phyloP scores from a whole-genome alignment of 1,140 invertebrate species.

The Danaus plexippus region DNA sequence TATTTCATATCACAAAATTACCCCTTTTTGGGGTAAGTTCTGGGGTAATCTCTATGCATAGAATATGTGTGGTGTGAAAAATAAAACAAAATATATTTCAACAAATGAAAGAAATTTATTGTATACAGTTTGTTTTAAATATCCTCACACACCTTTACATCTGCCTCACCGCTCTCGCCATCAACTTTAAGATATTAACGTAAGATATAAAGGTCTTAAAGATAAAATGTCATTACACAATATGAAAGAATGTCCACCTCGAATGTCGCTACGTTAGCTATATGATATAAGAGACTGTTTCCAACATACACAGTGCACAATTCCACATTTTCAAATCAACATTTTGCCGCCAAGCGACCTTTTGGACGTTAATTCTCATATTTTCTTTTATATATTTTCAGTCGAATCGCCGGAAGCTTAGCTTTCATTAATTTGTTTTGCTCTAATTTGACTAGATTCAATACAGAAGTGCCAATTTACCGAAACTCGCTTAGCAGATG shows the following conservation, averaged over 20 bases:
- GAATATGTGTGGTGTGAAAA: conserved; percentile 21
- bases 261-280: conserved; percentile 51
- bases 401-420: conserved; percentile 57
- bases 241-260: conserved; percentile 55
- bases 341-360: conserved; percentile 59
- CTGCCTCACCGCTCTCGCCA: conserved; percentile 63
- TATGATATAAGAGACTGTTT: conserved; percentile 47
- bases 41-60: not conserved
- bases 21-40: conserved; percentile 3
- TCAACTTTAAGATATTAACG: conserved; percentile 52
- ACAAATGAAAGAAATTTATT: conserved; percentile 73
- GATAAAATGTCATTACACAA: conserved; percentile 62
- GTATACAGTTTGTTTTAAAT: conserved; percentile 69
- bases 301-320: conserved; percentile 53
- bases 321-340: conserved; percentile 66
- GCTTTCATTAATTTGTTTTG: conserved; percentile 43
- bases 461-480: conserved; percentile 55
- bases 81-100: conserved; percentile 63
- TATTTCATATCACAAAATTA: conserved; percentile 1
- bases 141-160: conserved; percentile 64
- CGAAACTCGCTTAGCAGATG: conserved; percentile 17
- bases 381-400: conserved; percentile 55
- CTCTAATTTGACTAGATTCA: conserved; percentile 69
- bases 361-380: conserved; percentile 59
- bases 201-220: conserved; percentile 67